Base-by-base conservation (phyloP, 2,888 invertebrate species). In the Incurvaria masculella region DNA sequence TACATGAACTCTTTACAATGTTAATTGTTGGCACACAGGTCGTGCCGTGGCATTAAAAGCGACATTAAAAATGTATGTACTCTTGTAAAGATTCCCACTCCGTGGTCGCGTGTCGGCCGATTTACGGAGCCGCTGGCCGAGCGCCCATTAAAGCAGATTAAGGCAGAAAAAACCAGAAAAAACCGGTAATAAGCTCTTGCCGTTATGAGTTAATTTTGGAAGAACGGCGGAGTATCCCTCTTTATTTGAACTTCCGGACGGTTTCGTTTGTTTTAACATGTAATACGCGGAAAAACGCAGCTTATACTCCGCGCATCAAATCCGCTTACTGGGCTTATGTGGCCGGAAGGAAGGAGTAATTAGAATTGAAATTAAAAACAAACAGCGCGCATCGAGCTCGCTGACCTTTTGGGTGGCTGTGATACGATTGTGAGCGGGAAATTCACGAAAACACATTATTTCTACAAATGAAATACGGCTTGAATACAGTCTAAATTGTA, bases 181-280 rank as follows among this genome's bases (percentile, higher is more conserved):
- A 33, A 33, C 11, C 33, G 11, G 33, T 33, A 70, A 69, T 71
- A 65, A 66, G 65, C 70, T 68, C 70, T 72, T 70, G 70, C 69
- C 69, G 70, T 73, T 76, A 75, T 75, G 78, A 75, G 78, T 78
- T 76, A 78, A 78, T 78, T 76, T 73, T 69, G 73, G 69, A 76
- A 74, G 73, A 75, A 72, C 73, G 73, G 76, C 70, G 73, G 65
- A 69, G 68, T 68, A 65, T 69, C 69, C 67, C 66, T 69, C 69
- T 74, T 73, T 76, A 72, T 75, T 75, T 73, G 68, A 69, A 64
- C 68, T 69, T 69, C 64, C 66, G 66, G 68, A 33, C 64, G 66
- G 66, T 63, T 66, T 62, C 66, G 71, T 72, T 73, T 73, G 69
- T 72, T 71, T 72, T 70, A 74, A 69, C 69, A 71, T 66, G 66